phyloP scores from a whole-genome alignment of 2,113 vertebrate genomes.

The Sylvilagus bachmani region DNA sequence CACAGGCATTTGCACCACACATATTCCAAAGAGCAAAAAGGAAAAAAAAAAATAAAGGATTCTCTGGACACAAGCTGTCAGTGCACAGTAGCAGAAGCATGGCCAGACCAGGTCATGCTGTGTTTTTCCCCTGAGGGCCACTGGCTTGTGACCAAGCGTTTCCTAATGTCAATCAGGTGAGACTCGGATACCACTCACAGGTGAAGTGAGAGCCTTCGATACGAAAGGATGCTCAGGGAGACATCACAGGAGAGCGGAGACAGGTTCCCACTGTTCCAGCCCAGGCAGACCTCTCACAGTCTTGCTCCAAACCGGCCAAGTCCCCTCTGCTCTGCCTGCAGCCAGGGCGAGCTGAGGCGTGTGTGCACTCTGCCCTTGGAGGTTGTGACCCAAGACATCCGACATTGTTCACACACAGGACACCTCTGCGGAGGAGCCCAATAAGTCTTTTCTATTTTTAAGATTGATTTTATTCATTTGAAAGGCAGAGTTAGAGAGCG shows the following conservation, averaged over 20 bases:
- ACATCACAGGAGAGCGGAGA: neutral
- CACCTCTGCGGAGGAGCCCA: neutral
- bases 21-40: conserved; percentile 30
- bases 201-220: neutral
- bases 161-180: neutral
- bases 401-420: neutral
- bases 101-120: neutral
- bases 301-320: accelerated
- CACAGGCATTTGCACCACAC: conserved; percentile 14
- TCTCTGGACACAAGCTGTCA: neutral
- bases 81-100: neutral
- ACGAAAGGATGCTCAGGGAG: neutral
- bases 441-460: neutral
- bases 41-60: neutral
- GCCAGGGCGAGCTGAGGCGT: accelerated
- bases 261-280: accelerated
- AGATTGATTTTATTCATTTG: no score
- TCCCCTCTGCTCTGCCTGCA: neutral
- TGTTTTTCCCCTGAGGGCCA: neutral
- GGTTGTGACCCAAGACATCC: accelerated
- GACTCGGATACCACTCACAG: neutral
- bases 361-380: neutral
- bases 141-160: no score
- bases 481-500: no score
- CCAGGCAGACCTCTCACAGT: accelerated